These are phyloP conservation scores for Stichopus chloronotus DNA, from an alignment of 35 echinoderm and acorn worm genomes.

Conservation along the genomic window DNA sequence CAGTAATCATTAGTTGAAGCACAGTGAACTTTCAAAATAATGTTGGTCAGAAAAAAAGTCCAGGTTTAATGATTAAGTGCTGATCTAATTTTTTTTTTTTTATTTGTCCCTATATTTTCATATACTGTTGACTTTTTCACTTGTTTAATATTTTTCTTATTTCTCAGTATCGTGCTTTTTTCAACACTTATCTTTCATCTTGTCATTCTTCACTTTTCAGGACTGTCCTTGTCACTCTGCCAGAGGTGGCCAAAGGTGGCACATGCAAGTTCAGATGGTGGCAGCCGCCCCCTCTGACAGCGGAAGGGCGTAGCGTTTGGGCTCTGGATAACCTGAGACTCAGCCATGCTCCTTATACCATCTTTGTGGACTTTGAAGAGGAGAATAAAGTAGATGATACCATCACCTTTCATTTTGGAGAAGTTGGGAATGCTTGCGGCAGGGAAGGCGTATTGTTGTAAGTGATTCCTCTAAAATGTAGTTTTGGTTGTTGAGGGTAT, in stretches of 20 bases:
- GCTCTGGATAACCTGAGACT: constrained; percentile 82
- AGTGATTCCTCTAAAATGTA: not conserved
- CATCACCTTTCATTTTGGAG: constrained; percentile 81
- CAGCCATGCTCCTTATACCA: constrained; percentile 61
- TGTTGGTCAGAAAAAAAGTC: too few species aligned
- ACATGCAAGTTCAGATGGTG: constrained; percentile 84
- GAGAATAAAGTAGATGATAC: constrained; percentile 39
- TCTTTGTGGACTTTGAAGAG: constrained; percentile 78
- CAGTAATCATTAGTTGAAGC: too few species aligned
- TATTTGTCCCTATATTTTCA: too few species aligned
- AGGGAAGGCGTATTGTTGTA: constrained; percentile 64
- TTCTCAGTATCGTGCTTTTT: too few species aligned
- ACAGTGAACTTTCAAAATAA: too few species aligned
- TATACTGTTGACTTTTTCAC: too few species aligned
- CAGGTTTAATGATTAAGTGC: not conserved
- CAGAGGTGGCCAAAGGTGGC: constrained; percentile 41
- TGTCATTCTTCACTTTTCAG: constrained; percentile 30
- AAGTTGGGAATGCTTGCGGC: constrained; percentile 69
- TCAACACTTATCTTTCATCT: too few species aligned
- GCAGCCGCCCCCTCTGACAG: constrained; percentile 63
- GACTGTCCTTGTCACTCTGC: constrained; percentile 70
- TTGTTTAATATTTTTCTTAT: too few species aligned
- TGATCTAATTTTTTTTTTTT: too few species aligned
- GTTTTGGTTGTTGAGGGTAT: not conserved
- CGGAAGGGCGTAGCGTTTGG: constrained; percentile 67